phyloP scores from a whole-genome alignment of 2,888 invertebrate genomes.

The Catocala sponsa region DNA sequence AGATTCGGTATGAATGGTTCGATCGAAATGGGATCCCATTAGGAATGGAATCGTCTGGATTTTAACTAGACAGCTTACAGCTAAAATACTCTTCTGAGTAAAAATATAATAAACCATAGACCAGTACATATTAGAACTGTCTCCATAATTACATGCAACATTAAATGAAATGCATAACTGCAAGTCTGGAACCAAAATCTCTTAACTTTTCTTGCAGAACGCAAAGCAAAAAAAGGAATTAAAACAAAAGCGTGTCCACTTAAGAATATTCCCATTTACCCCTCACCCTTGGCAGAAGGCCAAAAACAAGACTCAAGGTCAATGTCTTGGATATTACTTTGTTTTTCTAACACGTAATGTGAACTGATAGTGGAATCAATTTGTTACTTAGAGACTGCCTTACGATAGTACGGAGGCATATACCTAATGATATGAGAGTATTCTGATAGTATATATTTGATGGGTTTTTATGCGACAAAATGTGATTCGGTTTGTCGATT shows the following conservation, averaged over 20 bases:
- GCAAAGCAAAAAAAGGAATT: conserved; percentile 14
- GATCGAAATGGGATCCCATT: no score
- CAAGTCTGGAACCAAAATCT: background rate
- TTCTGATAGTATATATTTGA: no score
- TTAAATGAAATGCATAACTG: no score
- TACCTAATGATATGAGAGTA: background rate
- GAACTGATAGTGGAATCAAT: conserved; percentile 10
- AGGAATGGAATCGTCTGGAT: no score
- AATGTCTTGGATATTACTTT: conserved; percentile 46
- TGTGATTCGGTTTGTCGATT: no score
- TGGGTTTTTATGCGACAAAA: no score
- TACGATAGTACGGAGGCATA: conserved; percentile 5
- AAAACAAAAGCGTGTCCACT: conserved; percentile 24
- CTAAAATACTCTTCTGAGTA: no score
- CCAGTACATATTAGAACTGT: no score
- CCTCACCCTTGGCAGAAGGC: conserved; percentile 32
- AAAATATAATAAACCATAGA: no score
- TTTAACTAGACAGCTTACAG: no score
- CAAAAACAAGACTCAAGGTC: conserved; percentile 42
- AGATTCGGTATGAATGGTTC: no score
- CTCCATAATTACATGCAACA: no score
- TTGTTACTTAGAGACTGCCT: conserved; percentile 7
- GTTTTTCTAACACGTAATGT: conserved; percentile 22
- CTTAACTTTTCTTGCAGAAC: background rate
- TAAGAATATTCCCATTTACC: conserved; percentile 17